Conservation (phyloP, 2,888 invertebrate genomes). For the Cerastis leucographa region DNA sequence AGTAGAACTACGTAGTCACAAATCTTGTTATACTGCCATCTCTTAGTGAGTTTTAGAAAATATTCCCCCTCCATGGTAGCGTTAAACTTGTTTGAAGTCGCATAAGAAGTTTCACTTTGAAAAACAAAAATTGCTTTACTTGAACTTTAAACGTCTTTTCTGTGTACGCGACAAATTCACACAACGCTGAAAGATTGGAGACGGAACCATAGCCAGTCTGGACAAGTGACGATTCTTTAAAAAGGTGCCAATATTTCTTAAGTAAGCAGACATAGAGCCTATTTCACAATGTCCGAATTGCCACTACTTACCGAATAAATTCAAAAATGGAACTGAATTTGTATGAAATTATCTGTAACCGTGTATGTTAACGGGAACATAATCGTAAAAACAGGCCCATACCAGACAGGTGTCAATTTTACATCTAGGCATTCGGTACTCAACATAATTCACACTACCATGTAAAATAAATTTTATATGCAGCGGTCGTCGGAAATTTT, state of each 20-base stretch:
- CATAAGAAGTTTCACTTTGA: too few relatives aligned
- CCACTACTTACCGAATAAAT: too few relatives aligned
- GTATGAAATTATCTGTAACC: too few relatives aligned
- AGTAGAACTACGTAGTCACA: too few relatives aligned
- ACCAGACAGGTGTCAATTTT: conserved; percentile 4
- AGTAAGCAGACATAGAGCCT: not conserved
- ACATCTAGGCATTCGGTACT: not conserved
- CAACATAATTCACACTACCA: conserved; percentile 37
- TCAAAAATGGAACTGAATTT: too few relatives aligned
- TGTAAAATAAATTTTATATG: conserved; percentile 25
- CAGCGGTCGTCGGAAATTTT: conserved; percentile 38
- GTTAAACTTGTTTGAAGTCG: too few relatives aligned
- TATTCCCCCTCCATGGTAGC: too few relatives aligned
- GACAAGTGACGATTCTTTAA: not conserved
- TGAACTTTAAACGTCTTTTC: conserved; percentile 21
- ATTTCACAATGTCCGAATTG: too few relatives aligned
- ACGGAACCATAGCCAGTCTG: conserved; percentile 10
- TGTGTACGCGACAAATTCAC: conserved; percentile 29
- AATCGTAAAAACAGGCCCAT: too few relatives aligned
- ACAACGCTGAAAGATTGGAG: conserved; percentile 1
- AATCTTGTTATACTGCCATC: too few relatives aligned
- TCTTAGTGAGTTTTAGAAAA: too few relatives aligned
- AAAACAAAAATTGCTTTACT: not conserved
- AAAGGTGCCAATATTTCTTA: conserved; percentile 29
- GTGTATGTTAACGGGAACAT: too few relatives aligned